Evolutionary conservation across 2,888 invertebrate genomes (phyloP).

Genomic region (Drosophila kuntzei): DNA sequence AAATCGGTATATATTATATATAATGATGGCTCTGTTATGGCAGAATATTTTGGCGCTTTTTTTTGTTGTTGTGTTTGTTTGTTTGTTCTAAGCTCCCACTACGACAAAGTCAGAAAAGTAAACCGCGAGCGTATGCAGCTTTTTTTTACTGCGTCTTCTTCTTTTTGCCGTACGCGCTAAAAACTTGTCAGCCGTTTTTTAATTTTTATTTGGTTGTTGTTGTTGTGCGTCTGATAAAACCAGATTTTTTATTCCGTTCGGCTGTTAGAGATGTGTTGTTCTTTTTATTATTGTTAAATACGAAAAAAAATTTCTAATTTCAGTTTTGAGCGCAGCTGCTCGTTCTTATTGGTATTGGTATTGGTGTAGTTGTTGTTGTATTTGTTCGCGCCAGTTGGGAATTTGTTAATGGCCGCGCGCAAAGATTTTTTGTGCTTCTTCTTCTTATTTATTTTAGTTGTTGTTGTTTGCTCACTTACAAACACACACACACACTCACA

Average conservation of each 20-base stretch:
- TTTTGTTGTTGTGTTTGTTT: slow-evolving; percentile 48
- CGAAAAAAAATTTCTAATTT: slow-evolving; percentile 74
- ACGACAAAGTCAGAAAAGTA: slow-evolving; percentile 4
- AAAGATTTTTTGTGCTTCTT: slow-evolving; percentile 50
- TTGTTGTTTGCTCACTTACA: slow-evolving; percentile 68
- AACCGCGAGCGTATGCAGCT: slow-evolving; percentile 18
- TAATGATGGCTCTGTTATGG: slow-evolving; percentile 60
- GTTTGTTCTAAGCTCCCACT: slow-evolving; percentile 50
- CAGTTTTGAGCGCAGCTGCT: slow-evolving; percentile 57
- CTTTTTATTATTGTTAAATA: slow-evolving; percentile 60
- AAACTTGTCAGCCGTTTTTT: slow-evolving; percentile 57
- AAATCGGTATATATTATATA: slow-evolving; percentile 55
- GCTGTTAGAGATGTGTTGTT: slow-evolving; percentile 30
- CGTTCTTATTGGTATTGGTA: slow-evolving; percentile 23
- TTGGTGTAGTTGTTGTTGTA: slow-evolving; percentile 27
- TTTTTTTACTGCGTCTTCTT: slow-evolving; percentile 58
- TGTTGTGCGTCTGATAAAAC: slow-evolving; percentile 69
- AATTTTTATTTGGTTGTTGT: slow-evolving; percentile 34
- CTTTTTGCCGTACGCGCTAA: slow-evolving; percentile 47
- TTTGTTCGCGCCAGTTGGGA: slow-evolving; percentile 46
- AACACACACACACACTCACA: slow-evolving; percentile 35
- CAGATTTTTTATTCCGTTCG: slow-evolving; percentile 72
- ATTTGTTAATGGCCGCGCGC: slow-evolving; percentile 67
- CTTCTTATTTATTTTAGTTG: slow-evolving; percentile 44
- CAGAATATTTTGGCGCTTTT: slow-evolving; percentile 67